Evolutionary conservation across 2,888 invertebrate genomes (phyloP), one percentile per base, ranked within the genome.

Genomic region (Creontiades dilutus): DNA sequence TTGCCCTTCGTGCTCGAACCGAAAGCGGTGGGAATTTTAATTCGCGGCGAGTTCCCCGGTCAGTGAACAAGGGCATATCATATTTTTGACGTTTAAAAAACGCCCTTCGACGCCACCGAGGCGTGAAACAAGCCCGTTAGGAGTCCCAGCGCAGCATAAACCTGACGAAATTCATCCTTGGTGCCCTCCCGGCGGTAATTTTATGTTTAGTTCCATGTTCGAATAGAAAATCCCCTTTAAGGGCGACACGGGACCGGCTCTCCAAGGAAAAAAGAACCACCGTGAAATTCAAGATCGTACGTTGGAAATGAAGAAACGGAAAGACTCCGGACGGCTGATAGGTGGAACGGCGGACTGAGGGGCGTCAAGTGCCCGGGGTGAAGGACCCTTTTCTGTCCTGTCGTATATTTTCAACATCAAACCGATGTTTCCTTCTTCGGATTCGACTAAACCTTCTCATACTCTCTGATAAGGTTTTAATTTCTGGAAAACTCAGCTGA

Each of bases 111-210:
- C 14, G 78, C 27, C 82, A 19, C 47, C 82, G 27, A 82, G 19
- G 47, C 82, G 82, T 82, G 82, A 82, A 82, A 82, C 82, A 27
- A 82, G 82, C 52, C 82, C 82, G 19, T 19, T 47, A 52, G n/a
- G 47, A 78, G 23, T 68, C 68, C 27, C 68, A 68, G 68, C 68
- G 19, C 68, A 68, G 68, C 68, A 68, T 68, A 68, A 68, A 68
- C 68, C 82, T 82, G 82, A 82, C 82, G 86, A 86, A 86, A 86
- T 86, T 86, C 68, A 86, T 68, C 86, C 86, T 86, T 86, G 86
- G 14, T 86, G 86, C 86, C 86, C 86, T 86, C 75, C 75, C 28
- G 16, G 9, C 68, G 86, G 68, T 48, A 48, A 86, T 86, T 86
- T 86, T n/a, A 68, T 37, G 61, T 86, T 86, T 86, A 86, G 86